Percentiles rank a stretch among this genome's conserved stretches.
Evolutionary conservation across 2,888 invertebrate species (phyloP).

Genomic region (Capitulum mitella): DNA sequence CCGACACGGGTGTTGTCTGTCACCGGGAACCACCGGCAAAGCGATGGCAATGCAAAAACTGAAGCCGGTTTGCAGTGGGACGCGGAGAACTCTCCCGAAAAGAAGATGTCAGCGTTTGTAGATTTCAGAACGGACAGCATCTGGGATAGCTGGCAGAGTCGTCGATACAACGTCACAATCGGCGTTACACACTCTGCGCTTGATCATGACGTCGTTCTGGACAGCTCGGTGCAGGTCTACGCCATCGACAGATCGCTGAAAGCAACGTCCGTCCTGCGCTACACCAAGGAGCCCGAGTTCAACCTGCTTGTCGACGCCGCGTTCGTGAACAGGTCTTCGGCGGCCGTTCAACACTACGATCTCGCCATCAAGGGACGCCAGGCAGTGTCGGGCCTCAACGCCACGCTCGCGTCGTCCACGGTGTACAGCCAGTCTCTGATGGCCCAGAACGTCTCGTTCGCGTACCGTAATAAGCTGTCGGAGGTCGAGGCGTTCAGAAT

Average conservation of each 20-base stretch:
- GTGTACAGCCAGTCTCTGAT: not conserved
- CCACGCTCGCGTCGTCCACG: not conserved
- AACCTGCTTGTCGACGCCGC: not conserved
- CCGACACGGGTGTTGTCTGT: not conserved
- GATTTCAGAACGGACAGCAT: not conserved
- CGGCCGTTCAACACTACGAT: not conserved
- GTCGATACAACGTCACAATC: not conserved
- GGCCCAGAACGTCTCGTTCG: not conserved
- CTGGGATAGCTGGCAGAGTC: conserved; percentile 9
- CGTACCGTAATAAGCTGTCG: not conserved
- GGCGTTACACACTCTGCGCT: not conserved
- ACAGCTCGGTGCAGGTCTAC: not conserved
- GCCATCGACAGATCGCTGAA: not conserved
- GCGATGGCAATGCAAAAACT: not conserved
- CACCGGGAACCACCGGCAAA: not conserved
- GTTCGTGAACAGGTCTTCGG: not conserved
- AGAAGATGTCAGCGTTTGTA: not conserved
- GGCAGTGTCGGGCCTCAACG: not conserved
- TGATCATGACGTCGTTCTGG: not conserved
- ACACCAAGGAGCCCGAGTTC: not conserved
- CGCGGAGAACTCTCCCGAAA: not conserved
- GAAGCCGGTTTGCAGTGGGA: not conserved
- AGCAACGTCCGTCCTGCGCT: not conserved
- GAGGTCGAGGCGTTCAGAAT: not conserved
- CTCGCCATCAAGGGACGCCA: not conserved